phyloP scores from a whole-genome alignment of 2,888 invertebrate genomes.

The Corbicula japonica region DNA sequence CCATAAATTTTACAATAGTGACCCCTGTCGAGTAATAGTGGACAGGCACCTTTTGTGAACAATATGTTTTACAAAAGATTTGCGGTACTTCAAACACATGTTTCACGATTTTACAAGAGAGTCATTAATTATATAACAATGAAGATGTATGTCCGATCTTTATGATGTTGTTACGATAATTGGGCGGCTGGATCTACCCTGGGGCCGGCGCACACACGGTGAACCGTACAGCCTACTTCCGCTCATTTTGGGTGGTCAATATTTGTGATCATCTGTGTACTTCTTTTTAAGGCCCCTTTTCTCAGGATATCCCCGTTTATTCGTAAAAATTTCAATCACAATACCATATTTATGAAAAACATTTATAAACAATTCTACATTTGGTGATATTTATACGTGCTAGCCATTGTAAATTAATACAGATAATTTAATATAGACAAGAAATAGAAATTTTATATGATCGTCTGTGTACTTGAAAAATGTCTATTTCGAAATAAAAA shows the following conservation, averaged over 20 bases:
- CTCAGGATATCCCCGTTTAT: too few species aligned
- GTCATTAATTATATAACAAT: constrained; percentile 49
- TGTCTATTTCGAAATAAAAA: too few species aligned
- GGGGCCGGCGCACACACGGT: constrained; percentile 9
- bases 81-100: constrained; percentile 45
- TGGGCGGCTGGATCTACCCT: constrained; percentile 4
- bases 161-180: constrained; percentile 43
- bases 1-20: constrained; percentile 38
- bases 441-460: too few species aligned
- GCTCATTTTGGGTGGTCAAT: constrained; percentile 13
- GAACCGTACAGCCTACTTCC: not conserved
- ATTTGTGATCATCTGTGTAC: too few species aligned
- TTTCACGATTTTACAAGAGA: constrained; percentile 20
- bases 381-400: too few species aligned
- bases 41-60: constrained; percentile 24
- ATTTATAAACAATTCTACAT: too few species aligned
- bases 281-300: too few species aligned
- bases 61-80: constrained; percentile 44
- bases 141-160: constrained; percentile 27
- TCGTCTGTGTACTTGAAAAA: too few species aligned
- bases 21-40: constrained; percentile 34
- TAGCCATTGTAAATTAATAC: too few species aligned
- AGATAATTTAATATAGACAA: too few species aligned
- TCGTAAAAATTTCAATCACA: too few species aligned
- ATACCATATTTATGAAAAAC: too few species aligned